Percentiles rank a stretch among this genome's conserved stretches.
Conservation (phyloP, 2,888 invertebrate species). For the Fissipunctia ypsillon region DNA sequence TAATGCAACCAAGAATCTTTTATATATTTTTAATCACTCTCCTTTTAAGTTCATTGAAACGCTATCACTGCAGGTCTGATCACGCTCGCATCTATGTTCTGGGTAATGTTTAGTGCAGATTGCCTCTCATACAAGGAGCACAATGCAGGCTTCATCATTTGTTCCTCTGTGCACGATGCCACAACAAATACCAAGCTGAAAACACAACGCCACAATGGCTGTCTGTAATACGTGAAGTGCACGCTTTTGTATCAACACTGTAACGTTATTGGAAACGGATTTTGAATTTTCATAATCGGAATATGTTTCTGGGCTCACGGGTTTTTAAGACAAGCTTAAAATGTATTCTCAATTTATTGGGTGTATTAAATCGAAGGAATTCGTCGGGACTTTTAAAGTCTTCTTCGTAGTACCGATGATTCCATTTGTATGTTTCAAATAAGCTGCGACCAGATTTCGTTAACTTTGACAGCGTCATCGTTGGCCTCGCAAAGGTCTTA, state of each 20-base stretch:
- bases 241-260: conserved; percentile 62
- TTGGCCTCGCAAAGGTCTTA: no score
- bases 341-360: background rate
- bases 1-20: conserved; percentile 14
- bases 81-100: conserved; percentile 47
- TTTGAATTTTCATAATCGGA: conserved; percentile 35
- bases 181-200: conserved; percentile 69
- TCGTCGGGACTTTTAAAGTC: no score
- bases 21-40: conserved; percentile 43
- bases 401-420: no score
- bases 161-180: conserved; percentile 66
- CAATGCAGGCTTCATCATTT: conserved; percentile 80
- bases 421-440: no score
- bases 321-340: background rate
- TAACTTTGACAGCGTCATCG: no score
- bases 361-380: background rate
- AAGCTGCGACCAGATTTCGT: no score
- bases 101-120: conserved; percentile 73
- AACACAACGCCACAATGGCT: conserved; percentile 69
- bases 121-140: conserved; percentile 71
- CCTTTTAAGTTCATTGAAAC: conserved; percentile 47
- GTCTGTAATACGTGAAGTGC: conserved; percentile 75
- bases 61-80: conserved; percentile 42
- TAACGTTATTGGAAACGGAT: conserved; percentile 59
- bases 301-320: background rate